A percentile compares a stretch with the other conserved stretches of the same genome.
phyloP scores from a whole-genome alignment of 2,888 invertebrate species.

The Apeira syringaria region DNA sequence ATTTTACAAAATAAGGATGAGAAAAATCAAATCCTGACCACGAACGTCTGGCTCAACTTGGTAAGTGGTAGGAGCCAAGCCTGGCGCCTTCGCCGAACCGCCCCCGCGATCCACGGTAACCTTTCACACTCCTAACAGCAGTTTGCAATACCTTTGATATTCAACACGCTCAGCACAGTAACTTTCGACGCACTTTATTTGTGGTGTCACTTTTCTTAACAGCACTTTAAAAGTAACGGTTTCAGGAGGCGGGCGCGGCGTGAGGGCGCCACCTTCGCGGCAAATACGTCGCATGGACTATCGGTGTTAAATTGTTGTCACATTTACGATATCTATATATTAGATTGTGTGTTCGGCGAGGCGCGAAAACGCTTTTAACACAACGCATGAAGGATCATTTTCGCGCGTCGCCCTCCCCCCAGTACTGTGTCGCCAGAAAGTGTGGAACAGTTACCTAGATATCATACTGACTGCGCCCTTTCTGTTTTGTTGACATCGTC shows the following conservation, averaged over 20 bases:
- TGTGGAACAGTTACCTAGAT: slow-evolving; percentile 71
- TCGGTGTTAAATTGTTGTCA: slow-evolving; percentile 78
- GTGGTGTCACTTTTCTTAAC: slow-evolving; percentile 27
- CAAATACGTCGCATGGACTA: slow-evolving; percentile 76
- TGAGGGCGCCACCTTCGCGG: slow-evolving; percentile 70
- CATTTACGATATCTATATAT: slow-evolving; percentile 55
- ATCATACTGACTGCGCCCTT: slow-evolving; percentile 82
- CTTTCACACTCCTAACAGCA: slow-evolving; percentile 5
- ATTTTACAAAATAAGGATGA: slow-evolving; percentile 93
- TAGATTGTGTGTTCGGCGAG: slow-evolving; percentile 71
- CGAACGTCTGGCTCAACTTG: slow-evolving; percentile 99
- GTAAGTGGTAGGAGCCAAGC: slow-evolving; percentile 90
- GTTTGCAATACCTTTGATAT: slow-evolving; percentile 17
- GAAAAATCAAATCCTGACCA: slow-evolving; percentile 99
- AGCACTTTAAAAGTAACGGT: slow-evolving; percentile 37
- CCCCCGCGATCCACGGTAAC: slow-evolving; percentile 48
- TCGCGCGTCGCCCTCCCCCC: slow-evolving; percentile 60
- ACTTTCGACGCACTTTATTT: slow-evolving; percentile 39
- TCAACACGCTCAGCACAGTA: slow-evolving; percentile 29
- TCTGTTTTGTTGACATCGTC: slow-evolving; percentile 88
- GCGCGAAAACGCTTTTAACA: slow-evolving; percentile 50
- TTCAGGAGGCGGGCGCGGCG: slow-evolving; percentile 69
- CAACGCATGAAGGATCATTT: slow-evolving; percentile 53
- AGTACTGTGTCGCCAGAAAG: slow-evolving; percentile 63
- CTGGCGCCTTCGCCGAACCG: slow-evolving; percentile 69